phyloP scores from a whole-genome alignment of 1,140 invertebrate genomes.

The Nephotettix cincticeps region DNA sequence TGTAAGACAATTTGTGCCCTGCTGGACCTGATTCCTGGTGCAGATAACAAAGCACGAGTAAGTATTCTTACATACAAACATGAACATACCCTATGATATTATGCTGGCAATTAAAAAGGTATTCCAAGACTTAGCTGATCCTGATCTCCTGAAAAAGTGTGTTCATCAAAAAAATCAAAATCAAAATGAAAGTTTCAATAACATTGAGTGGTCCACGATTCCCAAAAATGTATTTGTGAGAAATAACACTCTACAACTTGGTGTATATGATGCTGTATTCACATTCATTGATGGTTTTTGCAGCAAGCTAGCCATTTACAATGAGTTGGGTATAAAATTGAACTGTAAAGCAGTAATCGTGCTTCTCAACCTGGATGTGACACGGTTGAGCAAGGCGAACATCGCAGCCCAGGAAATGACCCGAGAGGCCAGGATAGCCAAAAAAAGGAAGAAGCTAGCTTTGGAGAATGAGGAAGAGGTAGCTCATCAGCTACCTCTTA shows the following conservation, averaged over 20 bases:
- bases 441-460: background rate
- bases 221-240: conserved; percentile 26
- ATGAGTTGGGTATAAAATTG: background rate
- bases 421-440: too few species aligned
- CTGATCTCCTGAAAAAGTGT: conserved; percentile 18
- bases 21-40: conserved; percentile 9
- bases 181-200: conserved; percentile 24
- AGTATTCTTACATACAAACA: background rate
- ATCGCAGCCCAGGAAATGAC: too few species aligned
- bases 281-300: conserved; percentile 16
- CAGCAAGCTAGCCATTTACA: background rate
- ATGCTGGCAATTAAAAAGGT: background rate
- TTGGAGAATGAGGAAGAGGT: background rate
- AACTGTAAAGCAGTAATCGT: background rate
- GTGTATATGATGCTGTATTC: conserved; percentile 29
- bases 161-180: conserved; percentile 21
- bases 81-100: background rate
- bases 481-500: background rate
- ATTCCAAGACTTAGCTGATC: background rate
- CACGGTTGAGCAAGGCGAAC: background rate
- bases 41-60: background rate
- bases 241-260: conserved; percentile 12
- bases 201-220: conserved; percentile 14
- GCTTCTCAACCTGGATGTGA: background rate
- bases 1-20: conserved; percentile 28